Evolutionary conservation across 2,888 invertebrate species (phyloP).

Genomic region (Eristalis tenax): DNA sequence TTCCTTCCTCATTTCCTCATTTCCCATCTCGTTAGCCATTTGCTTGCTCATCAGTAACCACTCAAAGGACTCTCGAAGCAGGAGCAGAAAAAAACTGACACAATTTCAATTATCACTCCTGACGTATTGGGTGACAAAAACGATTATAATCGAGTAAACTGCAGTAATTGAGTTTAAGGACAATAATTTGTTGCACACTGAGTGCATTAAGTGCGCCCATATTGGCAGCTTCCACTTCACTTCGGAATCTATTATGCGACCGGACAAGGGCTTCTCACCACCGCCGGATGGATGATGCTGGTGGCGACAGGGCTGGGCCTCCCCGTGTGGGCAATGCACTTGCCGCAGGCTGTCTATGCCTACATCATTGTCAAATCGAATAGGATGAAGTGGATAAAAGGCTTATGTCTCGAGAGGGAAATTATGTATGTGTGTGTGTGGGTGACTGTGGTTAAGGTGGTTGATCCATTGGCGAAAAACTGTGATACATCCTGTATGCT

Average conservation of each 20-base stretch:
- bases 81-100: conserved; percentile 15
- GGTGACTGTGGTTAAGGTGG: not conserved
- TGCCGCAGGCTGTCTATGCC: conserved; percentile 42
- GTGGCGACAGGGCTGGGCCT: not conserved
- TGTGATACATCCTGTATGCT: conserved; percentile 22
- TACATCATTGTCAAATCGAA: conserved; percentile 16
- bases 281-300: not conserved
- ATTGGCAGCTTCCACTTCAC: conserved; percentile 11
- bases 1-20: not conserved
- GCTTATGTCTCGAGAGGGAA: conserved; percentile 28
- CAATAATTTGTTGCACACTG: conserved; percentile 54
- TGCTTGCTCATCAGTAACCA: not conserved
- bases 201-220: conserved; percentile 31
- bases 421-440: not conserved
- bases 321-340: conserved; percentile 23
- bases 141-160: conserved; percentile 59
- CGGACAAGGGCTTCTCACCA: conserved; percentile 32
- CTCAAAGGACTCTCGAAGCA: not conserved
- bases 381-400: conserved; percentile 29
- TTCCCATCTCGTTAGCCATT: not conserved
- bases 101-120: conserved; percentile 51
- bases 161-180: conserved; percentile 58
- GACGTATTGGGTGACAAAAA: conserved; percentile 46
- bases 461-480: conserved; percentile 27
- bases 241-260: conserved; percentile 33